These are phyloP conservation scores for Himalopsyche phryganea DNA, from an alignment of 1,140 invertebrate genomes.

Conservation along the genomic window DNA sequence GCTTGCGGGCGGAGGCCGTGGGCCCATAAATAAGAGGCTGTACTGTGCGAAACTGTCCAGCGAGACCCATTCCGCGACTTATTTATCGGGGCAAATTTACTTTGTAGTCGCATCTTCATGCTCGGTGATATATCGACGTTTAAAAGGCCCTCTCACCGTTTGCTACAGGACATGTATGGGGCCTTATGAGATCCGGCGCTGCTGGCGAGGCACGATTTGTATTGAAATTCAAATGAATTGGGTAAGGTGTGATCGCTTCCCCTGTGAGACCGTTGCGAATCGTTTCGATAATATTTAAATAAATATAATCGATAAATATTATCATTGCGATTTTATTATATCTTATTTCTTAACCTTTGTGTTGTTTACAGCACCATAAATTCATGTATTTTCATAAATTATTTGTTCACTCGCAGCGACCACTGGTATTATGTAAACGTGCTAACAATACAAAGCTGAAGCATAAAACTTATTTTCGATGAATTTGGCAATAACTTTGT, in stretches of 20 bases:
- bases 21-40: constrained; percentile 21
- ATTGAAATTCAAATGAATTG: constrained; percentile 16
- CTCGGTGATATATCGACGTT: constrained; percentile 18
- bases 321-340: too few species aligned
- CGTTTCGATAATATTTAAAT: too few species aligned
- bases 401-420: too few species aligned
- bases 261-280: too few species aligned
- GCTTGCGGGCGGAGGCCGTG: constrained; percentile 20
- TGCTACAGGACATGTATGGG: constrained; percentile 17
- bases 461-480: too few species aligned
- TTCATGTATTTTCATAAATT: too few species aligned
- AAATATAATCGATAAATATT: too few species aligned
- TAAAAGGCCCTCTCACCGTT: background rate
- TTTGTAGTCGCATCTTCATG: constrained; percentile 12
- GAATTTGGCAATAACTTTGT: too few species aligned
- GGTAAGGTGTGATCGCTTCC: background rate
- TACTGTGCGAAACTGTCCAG: constrained; percentile 30
- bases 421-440: too few species aligned
- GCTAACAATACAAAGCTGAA: too few species aligned
- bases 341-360: too few species aligned
- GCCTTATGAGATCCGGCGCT: constrained; percentile 1
- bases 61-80: constrained; percentile 19
- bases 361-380: too few species aligned
- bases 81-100: constrained; percentile 27
- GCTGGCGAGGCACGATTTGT: constrained; percentile 27